Evolutionary conservation across 2,888 invertebrate genomes (phyloP).

Genomic region (Leucophenga maculata): DNA sequence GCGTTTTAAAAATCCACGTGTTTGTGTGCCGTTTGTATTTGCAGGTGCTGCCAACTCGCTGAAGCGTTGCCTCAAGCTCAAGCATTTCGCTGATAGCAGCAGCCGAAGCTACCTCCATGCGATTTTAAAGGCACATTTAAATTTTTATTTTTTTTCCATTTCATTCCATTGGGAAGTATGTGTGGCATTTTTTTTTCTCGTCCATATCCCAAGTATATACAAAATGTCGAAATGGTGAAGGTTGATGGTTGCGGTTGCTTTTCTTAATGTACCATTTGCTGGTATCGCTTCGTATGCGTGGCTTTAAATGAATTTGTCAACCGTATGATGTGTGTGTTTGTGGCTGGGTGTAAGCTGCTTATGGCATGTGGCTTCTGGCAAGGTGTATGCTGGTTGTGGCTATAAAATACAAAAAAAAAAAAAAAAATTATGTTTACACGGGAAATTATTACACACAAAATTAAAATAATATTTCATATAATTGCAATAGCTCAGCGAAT

Average conservation of each 20-base stretch:
- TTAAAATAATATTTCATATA: conserved; percentile 62
- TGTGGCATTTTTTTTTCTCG: neutral
- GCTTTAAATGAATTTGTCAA: neutral
- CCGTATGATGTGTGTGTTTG: conserved; percentile 3
- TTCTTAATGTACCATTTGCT: conserved; percentile 18
- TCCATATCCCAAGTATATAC: conserved; percentile 2
- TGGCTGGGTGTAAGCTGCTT: neutral
- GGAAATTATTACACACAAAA: conserved; percentile 51
- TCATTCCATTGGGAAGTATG: neutral
- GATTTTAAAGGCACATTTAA: neutral
- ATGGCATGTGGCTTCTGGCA: conserved; percentile 36
- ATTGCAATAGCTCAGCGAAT: conserved; percentile 56
- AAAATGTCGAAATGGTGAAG: conserved; percentile 20
- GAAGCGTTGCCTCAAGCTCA: conserved; percentile 2
- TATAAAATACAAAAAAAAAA: conserved; percentile 15
- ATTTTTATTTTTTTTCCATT: conserved; percentile 1
- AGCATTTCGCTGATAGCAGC: neutral
- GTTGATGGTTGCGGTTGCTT: conserved; percentile 19
- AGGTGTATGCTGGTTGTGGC: neutral
- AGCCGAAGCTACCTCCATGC: neutral
- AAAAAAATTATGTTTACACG: conserved; percentile 49
- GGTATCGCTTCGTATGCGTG: neutral
- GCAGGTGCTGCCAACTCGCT: neutral
- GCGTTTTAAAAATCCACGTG: neutral
- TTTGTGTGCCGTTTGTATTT: neutral